Evolutionary conservation across 2,888 invertebrate species (phyloP).

Genomic region (Lasioglossum lativentre): DNA sequence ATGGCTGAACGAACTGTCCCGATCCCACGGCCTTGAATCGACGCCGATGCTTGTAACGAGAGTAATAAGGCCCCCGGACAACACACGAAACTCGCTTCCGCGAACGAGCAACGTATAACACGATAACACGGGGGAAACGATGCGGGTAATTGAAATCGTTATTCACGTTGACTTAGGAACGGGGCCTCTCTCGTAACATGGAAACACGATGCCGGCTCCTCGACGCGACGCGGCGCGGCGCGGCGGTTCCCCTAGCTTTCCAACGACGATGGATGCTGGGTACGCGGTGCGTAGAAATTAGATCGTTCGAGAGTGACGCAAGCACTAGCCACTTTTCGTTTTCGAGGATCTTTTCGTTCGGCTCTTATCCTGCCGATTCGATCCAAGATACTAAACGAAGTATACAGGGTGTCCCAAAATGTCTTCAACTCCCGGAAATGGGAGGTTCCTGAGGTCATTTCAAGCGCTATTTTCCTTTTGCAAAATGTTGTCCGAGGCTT

Average conservation of each 20-base stretch:
- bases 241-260: background rate
- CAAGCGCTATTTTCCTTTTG: too few species aligned
- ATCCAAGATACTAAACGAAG: too few species aligned
- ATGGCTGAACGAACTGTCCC: conserved; percentile 68
- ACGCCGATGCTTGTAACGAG: conserved; percentile 57
- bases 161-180: conserved; percentile 41
- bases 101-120: conserved; percentile 24
- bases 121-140: conserved; percentile 15
- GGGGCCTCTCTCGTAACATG: background rate
- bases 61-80: conserved; percentile 57
- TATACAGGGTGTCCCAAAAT: too few species aligned
- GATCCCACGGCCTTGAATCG: conserved; percentile 76
- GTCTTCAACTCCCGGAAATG: too few species aligned
- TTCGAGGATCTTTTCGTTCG: background rate
- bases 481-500: too few species aligned
- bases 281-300: conserved; percentile 4
- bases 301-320: background rate
- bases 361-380: too few species aligned
- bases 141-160: conserved; percentile 50
- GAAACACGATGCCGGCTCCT: conserved; percentile 2
- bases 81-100: conserved; percentile 56
- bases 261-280: background rate
- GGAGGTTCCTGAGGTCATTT: too few species aligned
- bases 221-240: background rate
- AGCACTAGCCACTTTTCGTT: background rate